Percentiles rank a stretch among this genome's conserved stretches.
phyloP scores from a whole-genome alignment of 2,888 invertebrate species.

The Silvanus unidentatus region DNA sequence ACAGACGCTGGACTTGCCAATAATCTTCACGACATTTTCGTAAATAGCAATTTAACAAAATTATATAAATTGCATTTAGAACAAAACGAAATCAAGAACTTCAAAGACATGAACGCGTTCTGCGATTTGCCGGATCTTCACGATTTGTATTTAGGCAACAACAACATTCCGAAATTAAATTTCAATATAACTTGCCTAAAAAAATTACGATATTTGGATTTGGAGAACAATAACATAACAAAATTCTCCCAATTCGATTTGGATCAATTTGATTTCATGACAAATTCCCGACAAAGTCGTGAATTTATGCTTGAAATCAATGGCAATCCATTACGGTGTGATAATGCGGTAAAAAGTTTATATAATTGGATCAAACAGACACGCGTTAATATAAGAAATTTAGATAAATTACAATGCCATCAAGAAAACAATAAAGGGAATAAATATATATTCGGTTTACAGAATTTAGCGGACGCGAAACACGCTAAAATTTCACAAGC shows the following conservation, averaged over 20 bases:
- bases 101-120: conserved; percentile 60
- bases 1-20: conserved; percentile 55
- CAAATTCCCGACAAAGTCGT: conserved; percentile 42
- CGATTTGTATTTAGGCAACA: conserved; percentile 66
- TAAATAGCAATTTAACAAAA: conserved; percentile 59
- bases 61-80: conserved; percentile 68
- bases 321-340: conserved; percentile 65
- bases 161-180: conserved; percentile 55
- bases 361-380: conserved; percentile 60
- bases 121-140: conserved; percentile 62
- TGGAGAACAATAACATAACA: conserved; percentile 61
- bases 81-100: conserved; percentile 66
- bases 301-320: conserved; percentile 57
- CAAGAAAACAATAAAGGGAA: conserved; percentile 35
- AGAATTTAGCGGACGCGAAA: conserved; percentile 34
- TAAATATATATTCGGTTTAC: conserved; percentile 36
- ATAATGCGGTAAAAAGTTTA: conserved; percentile 56
- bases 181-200: conserved; percentile 63
- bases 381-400: conserved; percentile 54
- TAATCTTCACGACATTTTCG: conserved; percentile 66
- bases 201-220: conserved; percentile 60
- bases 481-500: conserved; percentile 41
- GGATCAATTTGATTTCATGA: conserved; percentile 52
- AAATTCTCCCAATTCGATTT: conserved; percentile 54
- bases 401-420: conserved; percentile 52